Percentiles rank a stretch among this genome's conserved stretches.
Conservation (phyloP, 2,797 vertebrate species). For the Smutsia gigantea region DNA sequence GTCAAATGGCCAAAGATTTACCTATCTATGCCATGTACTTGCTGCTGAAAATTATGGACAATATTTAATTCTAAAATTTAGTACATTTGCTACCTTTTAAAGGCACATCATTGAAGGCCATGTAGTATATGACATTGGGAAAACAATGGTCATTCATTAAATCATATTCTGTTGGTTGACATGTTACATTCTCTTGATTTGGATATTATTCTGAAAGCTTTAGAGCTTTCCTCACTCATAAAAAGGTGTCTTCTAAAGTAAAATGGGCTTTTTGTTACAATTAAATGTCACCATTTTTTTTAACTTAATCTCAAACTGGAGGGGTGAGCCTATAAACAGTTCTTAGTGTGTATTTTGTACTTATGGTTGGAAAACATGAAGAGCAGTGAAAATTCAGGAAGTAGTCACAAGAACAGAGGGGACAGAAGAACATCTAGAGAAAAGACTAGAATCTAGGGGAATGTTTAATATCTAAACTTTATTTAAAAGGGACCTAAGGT, state of each 20-base stretch:
- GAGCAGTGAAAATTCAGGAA: background rate
- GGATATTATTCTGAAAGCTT: slow-evolving; percentile 27
- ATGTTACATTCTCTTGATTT: background rate
- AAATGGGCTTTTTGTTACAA: background rate
- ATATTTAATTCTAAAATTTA: background rate
- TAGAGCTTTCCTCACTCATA: background rate
- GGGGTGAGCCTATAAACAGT: background rate
- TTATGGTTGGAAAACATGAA: slow-evolving; percentile 18
- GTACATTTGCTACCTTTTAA: background rate
- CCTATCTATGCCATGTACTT: background rate
- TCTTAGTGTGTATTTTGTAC: background rate
- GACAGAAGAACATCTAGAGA: background rate
- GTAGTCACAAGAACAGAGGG: background rate
- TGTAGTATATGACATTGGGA: background rate
- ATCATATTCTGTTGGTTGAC: background rate
- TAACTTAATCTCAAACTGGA: slow-evolving; percentile 10
- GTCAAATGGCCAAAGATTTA: slow-evolving; percentile 1
- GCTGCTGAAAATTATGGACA: background rate
- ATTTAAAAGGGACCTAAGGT: background rate
- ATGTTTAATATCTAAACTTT: background rate
- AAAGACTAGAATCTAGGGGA: background rate
- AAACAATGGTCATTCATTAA: background rate
- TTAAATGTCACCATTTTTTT: background rate
- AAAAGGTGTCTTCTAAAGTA: background rate
- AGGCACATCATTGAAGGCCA: background rate